phyloP scores from a whole-genome alignment of 2,113 vertebrate genomes.

The Coreoperca whiteheadi region DNA sequence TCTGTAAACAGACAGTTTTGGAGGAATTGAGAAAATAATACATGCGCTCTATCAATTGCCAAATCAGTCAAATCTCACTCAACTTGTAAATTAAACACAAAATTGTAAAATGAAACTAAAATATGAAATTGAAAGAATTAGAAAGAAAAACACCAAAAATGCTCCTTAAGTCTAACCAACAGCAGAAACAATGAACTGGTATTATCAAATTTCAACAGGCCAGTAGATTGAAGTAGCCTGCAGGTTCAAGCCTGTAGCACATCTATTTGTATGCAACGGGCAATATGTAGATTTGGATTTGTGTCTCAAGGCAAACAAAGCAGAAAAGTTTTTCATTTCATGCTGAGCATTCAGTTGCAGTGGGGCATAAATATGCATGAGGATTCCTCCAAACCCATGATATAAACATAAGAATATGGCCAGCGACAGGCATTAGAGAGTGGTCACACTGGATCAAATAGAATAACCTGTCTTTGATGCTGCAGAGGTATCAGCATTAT shows the following conservation, averaged over 20 bases:
- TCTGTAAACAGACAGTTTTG: conserved; percentile 34
- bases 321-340: conserved; percentile 74
- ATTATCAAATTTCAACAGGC: conserved; percentile 48
- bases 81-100: conserved; percentile 11
- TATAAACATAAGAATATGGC: conserved; percentile 81
- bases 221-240: conserved; percentile 46
- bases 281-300: conserved; percentile 79
- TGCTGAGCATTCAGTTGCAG: conserved; percentile 73
- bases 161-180: background rate
- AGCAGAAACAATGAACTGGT: conserved; percentile 14
- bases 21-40: conserved; percentile 36
- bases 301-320: conserved; percentile 77
- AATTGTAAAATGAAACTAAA: conserved; percentile 4
- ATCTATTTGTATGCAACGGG: conserved; percentile 73
- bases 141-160: background rate
- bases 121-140: background rate
- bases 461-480: conserved; percentile 80
- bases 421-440: conserved; percentile 77
- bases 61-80: background rate
- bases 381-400: conserved; percentile 65
- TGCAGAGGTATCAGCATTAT: conserved; percentile 63
- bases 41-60: background rate
- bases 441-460: conserved; percentile 77
- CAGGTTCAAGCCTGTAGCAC: conserved; percentile 60
- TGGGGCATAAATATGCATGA: conserved; percentile 81